Evolutionary conservation across 1,140 invertebrate genomes (phyloP), one percentile per base, ranked within the genome.

Genomic region (Tetramorium parvispinum): DNA sequence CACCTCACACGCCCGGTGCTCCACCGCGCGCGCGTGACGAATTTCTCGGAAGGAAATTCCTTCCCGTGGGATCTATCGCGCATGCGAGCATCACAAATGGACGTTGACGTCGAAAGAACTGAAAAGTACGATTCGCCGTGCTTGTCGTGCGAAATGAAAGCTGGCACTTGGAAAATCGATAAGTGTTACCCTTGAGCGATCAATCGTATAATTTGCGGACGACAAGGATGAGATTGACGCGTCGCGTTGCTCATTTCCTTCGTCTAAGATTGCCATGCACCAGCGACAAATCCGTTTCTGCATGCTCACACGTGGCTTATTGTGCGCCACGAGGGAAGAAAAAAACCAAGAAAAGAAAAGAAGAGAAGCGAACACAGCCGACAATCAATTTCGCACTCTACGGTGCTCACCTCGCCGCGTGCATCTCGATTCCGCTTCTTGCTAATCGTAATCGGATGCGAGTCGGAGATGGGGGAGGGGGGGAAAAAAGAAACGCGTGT

Each of bases 201-300:
- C 82, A 65, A 73, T 82, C 79, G 79, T 82, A 43, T 57, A 71
- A 82, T 73, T 75, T 73, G 68, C 53, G 53, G 53, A 32, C 61
- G 18, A 46, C 27, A 10, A 55, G 37, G 18, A 13, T 46, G 27
- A 46, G 32, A 16, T 43, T 24, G 43, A 49, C 59, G 1, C 1
- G 63, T 63, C 43, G 43, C 40, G 43, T 61, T 46, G 37, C 6
- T 57, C 40, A 8, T 21, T 81, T 70, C 24, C 65, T 55, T 53
- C 46, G 7, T 40, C 46, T 27, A 32, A 65, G 49, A 81, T 70
- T 55, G 78, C 78, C 10, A 55, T 43, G 75, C 40, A 21, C 27
- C 40, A 46, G 40, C 57, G 57, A 65, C 18, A 13, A 27, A 63
- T 46, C 32, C 77, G 77, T 40, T 82, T 57, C 79, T 18, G 37